These are phyloP conservation scores for Caenorhabditis tropicalis DNA, from an alignment of 1,140 invertebrate species.

Conservation along the genomic window DNA sequence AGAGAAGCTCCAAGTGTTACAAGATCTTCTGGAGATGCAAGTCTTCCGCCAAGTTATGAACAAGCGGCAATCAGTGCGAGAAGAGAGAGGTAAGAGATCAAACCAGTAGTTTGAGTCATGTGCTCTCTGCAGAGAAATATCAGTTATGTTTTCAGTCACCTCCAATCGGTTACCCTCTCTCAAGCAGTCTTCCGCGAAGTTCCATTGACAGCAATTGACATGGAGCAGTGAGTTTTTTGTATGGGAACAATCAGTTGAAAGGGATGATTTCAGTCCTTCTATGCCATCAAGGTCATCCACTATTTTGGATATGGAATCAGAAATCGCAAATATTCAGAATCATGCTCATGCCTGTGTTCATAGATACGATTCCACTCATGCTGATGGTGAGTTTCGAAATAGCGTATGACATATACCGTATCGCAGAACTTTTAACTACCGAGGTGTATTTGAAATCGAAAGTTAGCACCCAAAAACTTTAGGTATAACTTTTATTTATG, in stretches of 20 bases:
- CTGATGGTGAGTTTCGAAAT: background rate
- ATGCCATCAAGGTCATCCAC: background rate
- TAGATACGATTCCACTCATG: constrained; percentile 23
- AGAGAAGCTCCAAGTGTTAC: constrained; percentile 28
- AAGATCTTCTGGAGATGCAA: constrained; percentile 8
- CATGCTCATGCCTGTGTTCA: background rate
- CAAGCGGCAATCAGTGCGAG: constrained; percentile 1
- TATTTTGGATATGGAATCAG: constrained; percentile 1
- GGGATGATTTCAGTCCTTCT: background rate
- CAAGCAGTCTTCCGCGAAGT: background rate
- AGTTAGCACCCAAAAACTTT: no score
- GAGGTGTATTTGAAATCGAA: no score
- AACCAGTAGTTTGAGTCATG: background rate
- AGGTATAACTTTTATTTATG: no score
- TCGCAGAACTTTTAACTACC: no score
- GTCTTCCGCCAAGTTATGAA: constrained; percentile 21
- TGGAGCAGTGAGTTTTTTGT: constrained; percentile 31
- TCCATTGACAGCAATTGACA: constrained; percentile 3
- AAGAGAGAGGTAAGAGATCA: background rate
- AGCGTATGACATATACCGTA: background rate
- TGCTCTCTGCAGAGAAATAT: background rate
- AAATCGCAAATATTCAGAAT: constrained; percentile 24
- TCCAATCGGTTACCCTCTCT: background rate
- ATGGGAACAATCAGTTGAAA: no score
- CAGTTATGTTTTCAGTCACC: background rate